Percentiles rank a stretch among this genome's conserved stretches.
Evolutionary conservation across 2,888 invertebrate species (phyloP).

Genomic region (Argynnis bischoffii): DNA sequence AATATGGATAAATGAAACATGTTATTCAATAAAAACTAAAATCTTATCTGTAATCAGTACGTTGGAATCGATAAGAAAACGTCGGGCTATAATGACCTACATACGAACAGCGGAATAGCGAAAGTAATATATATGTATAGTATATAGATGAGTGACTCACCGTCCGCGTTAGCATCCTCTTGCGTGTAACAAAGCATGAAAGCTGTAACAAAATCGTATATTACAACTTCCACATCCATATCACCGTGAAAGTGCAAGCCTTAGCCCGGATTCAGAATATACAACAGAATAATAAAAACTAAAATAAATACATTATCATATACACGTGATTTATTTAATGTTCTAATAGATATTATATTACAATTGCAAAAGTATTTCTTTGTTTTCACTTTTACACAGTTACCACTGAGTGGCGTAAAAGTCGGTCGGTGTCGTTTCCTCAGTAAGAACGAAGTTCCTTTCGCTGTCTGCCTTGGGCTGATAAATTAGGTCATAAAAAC

Average conservation of each 20-base stretch:
- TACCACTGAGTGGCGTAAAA: no score
- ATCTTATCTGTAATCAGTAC: background rate
- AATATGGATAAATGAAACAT: background rate
- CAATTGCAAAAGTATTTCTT: no score
- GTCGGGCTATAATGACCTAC: conserved; percentile 57
- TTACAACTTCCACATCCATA: conserved; percentile 45
- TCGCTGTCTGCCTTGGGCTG: no score
- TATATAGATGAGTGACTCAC: conserved; percentile 80
- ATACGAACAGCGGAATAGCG: conserved; percentile 70
- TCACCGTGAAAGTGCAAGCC: conserved; percentile 15
- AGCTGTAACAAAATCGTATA: conserved; percentile 87
- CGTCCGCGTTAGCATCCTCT: conserved; percentile 94
- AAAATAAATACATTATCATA: no score
- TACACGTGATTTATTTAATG: no score
- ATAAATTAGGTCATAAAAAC: no score
- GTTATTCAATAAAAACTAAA: background rate
- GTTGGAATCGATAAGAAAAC: conserved; percentile 43
- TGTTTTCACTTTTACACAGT: no score
- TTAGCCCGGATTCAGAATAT: background rate
- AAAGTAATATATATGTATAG: conserved; percentile 48
- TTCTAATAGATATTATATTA: no score
- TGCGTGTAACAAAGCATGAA: conserved; percentile 97
- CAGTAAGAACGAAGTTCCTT: no score
- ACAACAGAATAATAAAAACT: no score
- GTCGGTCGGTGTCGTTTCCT: no score